Conservation (phyloP, 2,888 invertebrate genomes). For the Druceiella hillmani region DNA sequence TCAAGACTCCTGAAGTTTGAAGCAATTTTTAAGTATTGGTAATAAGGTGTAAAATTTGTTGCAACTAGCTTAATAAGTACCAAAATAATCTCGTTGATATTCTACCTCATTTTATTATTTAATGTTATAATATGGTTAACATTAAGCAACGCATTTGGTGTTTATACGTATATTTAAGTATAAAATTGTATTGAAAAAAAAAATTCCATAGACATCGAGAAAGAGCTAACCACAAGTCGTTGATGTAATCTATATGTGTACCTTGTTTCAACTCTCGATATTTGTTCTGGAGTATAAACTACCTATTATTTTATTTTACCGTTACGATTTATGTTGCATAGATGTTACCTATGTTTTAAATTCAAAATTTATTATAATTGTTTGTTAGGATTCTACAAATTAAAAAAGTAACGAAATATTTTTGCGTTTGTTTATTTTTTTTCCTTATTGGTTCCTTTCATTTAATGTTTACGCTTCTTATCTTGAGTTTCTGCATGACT, state of each 20-base stretch:
- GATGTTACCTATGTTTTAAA: slow-evolving; percentile 55
- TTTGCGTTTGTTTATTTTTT: slow-evolving; percentile 38
- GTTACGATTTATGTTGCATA: slow-evolving; percentile 55
- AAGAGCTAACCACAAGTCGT: slow-evolving; percentile 39
- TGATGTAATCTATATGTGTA: slow-evolving; percentile 46
- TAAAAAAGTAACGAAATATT: slow-evolving; percentile 52
- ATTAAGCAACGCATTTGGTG: slow-evolving; percentile 29
- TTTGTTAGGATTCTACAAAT: slow-evolving; percentile 56
- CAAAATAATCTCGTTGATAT: slow-evolving; percentile 47
- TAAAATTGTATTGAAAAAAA: no score
- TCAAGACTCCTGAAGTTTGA: no score
- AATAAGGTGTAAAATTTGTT: no score
- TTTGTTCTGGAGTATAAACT: slow-evolving; percentile 45
- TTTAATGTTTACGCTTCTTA: slow-evolving; percentile 24
- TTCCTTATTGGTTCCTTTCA: slow-evolving; percentile 32
- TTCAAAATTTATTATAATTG: slow-evolving; percentile 50
- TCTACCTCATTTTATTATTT: slow-evolving; percentile 35
- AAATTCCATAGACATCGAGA: slow-evolving; percentile 25
- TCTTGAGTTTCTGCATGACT: slow-evolving; percentile 18
- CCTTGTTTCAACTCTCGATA: slow-evolving; percentile 41
- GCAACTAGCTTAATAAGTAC: no score
- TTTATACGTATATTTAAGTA: no score
- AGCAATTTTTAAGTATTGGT: no score
- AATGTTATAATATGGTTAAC: slow-evolving; percentile 5
- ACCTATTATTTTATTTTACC: slow-evolving; percentile 42